Conservation (phyloP, 1,140 invertebrate species). For the Neocloeon triangulifer region DNA sequence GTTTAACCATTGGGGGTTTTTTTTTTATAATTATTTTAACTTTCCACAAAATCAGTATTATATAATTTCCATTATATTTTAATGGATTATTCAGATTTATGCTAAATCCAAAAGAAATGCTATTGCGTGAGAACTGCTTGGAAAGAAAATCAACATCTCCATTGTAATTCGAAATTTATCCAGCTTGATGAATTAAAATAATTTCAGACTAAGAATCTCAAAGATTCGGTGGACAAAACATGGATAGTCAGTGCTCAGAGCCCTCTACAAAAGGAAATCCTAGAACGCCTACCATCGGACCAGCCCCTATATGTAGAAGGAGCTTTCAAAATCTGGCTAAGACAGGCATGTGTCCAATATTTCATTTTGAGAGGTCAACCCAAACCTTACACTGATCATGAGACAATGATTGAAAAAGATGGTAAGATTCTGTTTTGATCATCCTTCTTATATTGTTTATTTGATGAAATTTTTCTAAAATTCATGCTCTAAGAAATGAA, state of each 20-base stretch:
- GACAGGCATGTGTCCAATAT: slow-evolving; percentile 52
- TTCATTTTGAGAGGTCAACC: slow-evolving; percentile 58
- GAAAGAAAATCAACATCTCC: no score
- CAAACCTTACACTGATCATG: slow-evolving; percentile 15
- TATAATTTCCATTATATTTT: slow-evolving; percentile 1
- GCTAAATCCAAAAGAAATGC: no score
- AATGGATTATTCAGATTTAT: no score
- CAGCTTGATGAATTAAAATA: no score
- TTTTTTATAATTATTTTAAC: slow-evolving; percentile 4
- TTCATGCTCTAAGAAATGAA: no score
- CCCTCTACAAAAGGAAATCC: slow-evolving; percentile 44
- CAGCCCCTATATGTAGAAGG: slow-evolving; percentile 71
- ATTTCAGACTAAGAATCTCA: slow-evolving; percentile 40
- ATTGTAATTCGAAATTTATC: no score
- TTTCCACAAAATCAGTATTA: slow-evolving; percentile 1
- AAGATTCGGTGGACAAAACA: slow-evolving; percentile 64
- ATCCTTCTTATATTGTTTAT: no score
- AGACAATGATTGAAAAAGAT: slow-evolving; percentile 27
- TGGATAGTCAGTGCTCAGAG: slow-evolving; percentile 87
- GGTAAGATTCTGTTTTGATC: no score
- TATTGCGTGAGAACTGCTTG: slow-evolving; percentile 5
- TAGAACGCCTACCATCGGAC: slow-evolving; percentile 41
- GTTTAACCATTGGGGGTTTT: not conserved
- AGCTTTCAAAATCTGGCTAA: slow-evolving; percentile 59
- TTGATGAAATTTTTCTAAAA: no score